Conservation (phyloP, 2,797 vertebrate genomes). For the Anomalospiza imberbis region DNA sequence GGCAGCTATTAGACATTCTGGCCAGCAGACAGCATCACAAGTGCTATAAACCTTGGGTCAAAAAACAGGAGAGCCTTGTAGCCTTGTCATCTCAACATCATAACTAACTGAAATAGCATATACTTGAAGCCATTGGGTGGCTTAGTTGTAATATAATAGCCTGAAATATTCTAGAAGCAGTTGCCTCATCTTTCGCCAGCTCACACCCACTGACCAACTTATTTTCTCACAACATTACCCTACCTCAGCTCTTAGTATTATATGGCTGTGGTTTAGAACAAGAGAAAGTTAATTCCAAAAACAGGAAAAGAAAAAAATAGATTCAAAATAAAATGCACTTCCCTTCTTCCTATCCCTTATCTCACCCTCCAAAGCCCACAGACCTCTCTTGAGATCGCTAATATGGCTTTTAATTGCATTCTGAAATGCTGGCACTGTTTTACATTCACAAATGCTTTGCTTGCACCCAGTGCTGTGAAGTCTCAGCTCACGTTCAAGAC, state of each 20-base stretch:
- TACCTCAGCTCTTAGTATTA: not conserved
- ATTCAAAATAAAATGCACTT: not conserved
- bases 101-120: not conserved
- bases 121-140: not conserved
- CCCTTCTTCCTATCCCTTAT: not conserved
- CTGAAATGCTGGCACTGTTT: not conserved
- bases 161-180: not conserved
- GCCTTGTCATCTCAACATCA: not conserved
- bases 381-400: not conserved
- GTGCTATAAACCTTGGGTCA: not conserved
- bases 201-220: not conserved
- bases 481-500: not conserved
- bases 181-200: fast-evolving
- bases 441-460: not conserved
- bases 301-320: not conserved
- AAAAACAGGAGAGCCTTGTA: not conserved
- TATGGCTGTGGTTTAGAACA: not conserved
- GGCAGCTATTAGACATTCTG: not conserved
- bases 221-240: not conserved
- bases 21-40: not conserved
- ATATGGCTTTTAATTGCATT: not conserved
- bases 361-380: not conserved
- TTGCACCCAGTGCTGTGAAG: not conserved
- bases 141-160: not conserved
- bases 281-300: not conserved